A percentile compares a stretch with the other conserved stretches of the same genome.
Conservation (phyloP, 2,113 vertebrate genomes). For the Corynorhinus townsendii region DNA sequence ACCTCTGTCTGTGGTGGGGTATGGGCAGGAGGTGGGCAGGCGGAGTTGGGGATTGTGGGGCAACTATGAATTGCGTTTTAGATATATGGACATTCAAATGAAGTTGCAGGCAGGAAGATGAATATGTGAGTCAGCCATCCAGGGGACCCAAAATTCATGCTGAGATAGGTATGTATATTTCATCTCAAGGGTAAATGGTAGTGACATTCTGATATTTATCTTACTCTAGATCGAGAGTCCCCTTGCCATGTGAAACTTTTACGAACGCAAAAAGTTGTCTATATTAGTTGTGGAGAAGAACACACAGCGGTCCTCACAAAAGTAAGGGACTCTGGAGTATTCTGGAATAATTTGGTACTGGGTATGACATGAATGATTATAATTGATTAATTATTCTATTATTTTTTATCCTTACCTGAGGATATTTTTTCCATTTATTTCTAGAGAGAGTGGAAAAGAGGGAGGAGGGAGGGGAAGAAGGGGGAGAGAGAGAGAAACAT, state of each 20-base stretch:
- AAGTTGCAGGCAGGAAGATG: neutral
- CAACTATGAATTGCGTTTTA: neutral
- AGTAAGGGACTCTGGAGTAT: constrained; percentile 77
- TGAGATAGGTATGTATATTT: neutral
- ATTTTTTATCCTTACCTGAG: neutral
- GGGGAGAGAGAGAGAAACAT: no score
- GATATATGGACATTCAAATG: neutral
- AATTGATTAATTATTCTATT: neutral
- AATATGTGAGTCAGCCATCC: neutral
- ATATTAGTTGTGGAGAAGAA: constrained; percentile 91
- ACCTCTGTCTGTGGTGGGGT: neutral
- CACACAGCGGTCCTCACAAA: constrained; percentile 89
- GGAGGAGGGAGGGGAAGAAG: no score
- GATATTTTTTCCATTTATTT: no score
- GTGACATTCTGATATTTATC: neutral
- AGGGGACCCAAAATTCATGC: neutral
- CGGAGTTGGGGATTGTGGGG: neutral
- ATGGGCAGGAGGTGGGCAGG: neutral
- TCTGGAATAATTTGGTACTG: neutral
- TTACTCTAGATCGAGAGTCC: constrained; percentile 90
- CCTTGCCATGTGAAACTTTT: constrained; percentile 96
- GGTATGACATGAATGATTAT: neutral
- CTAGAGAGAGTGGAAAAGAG: no score
- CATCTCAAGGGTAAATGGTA: neutral
- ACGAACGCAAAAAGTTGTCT: constrained; percentile 94